phyloP scores from a whole-genome alignment of 2,888 invertebrate genomes.

The Hemistola chrysoprasaria region DNA sequence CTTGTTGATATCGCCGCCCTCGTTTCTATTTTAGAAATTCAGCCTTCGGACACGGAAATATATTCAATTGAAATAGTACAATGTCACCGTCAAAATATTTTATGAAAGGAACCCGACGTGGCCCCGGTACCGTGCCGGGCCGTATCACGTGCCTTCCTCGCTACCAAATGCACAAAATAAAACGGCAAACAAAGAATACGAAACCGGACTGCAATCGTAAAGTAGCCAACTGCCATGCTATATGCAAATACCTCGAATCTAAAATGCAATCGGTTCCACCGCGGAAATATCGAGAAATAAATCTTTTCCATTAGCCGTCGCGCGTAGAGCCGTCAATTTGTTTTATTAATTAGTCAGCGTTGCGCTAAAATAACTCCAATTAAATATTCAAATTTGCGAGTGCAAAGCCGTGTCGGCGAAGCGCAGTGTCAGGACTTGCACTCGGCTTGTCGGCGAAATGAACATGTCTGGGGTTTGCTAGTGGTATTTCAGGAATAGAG shows the following conservation, averaged over 20 bases:
- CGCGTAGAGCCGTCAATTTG: conserved; percentile 57
- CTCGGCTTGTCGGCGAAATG: conserved; percentile 69
- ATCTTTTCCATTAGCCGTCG: conserved; percentile 50
- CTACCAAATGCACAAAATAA: conserved; percentile 68
- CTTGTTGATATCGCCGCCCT: conserved; percentile 3
- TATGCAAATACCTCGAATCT: conserved; percentile 56
- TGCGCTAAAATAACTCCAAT: conserved; percentile 66
- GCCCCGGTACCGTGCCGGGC: conserved; percentile 40
- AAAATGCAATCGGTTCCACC: conserved; percentile 56
- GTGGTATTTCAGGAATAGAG: conserved; percentile 68
- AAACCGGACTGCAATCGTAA: conserved; percentile 58
- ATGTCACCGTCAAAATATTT: conserved; percentile 68
- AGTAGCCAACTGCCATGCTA: conserved; percentile 52
- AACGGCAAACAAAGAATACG: conserved; percentile 65
- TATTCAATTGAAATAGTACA: conserved; percentile 57
- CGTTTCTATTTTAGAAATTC: conserved; percentile 6
- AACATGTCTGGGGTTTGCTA: conserved; percentile 70
- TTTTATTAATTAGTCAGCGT: conserved; percentile 62
- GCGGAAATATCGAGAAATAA: conserved; percentile 47
- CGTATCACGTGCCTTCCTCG: conserved; percentile 59
- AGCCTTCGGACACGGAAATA: conserved; percentile 27
- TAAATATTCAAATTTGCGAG: conserved; percentile 73
- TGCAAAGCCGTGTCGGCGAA: conserved; percentile 73
- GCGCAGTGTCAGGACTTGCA: conserved; percentile 67
- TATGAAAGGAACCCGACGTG: conserved; percentile 46